Evolutionary conservation across 2,797 vertebrate species (phyloP), one percentile per base, ranked within the genome.

Genomic region (Pseudochaenichthys georgianus): DNA sequence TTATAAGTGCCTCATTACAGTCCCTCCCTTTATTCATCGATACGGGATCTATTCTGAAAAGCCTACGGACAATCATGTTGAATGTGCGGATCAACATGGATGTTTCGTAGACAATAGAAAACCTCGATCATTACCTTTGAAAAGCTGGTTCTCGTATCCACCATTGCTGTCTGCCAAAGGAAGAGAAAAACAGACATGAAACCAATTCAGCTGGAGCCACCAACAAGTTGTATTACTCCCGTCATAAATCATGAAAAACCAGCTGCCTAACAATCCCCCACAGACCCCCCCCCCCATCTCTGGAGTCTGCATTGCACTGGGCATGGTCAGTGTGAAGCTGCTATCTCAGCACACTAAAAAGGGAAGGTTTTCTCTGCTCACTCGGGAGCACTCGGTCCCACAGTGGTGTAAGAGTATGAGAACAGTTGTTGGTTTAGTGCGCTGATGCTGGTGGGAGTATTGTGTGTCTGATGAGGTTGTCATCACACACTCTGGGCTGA

Each of bases 131-230:
- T 80, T 93, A 96, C 95, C 95, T 95, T 95, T 96, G 64, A 96
- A 96, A 76, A 96, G 95, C 71, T 95, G 95, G 91, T 96, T 96
- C 86, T 96, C 95, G 62, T 95, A 95, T 84, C 95, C 95, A 61
- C 94, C 88, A 78, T 94, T 93, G 87, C 76, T 94, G 62, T 96
- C 95, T 95, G 92, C 21, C 67, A 86, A 74, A 88, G 84, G 28
- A 87, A 38, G 54, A 72, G 41, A 77, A 85, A 80, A 76, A 55
- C 54, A 82, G 51, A 72, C 45, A 21, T 77, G 62, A 77, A 89
- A 76, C 50, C 8, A 54, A 57, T 71, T 73, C 23, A 52, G 8
- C 59, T 77, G 73, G 46, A 81, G 81, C 47, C 59, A 69, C 65
- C n/a, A 62, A 53, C 34, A 74, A 38, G 38, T 75, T 86, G 77